These are phyloP conservation scores for Philaethria dido DNA, from an alignment of 2,888 invertebrate genomes.

Conservation along the genomic window DNA sequence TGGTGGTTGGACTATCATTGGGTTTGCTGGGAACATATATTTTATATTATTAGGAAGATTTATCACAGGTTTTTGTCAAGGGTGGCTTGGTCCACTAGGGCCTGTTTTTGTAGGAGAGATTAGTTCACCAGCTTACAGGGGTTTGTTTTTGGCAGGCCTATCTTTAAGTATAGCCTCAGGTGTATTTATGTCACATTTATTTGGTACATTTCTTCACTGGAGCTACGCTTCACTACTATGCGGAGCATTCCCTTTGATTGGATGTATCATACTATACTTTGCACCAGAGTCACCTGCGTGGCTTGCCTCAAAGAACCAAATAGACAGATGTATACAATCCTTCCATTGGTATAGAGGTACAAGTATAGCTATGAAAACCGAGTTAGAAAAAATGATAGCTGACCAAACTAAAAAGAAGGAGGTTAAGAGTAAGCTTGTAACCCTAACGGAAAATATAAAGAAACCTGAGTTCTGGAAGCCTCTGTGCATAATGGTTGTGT, in stretches of 20 bases:
- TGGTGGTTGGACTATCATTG: constrained; percentile 84
- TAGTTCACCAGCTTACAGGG: constrained; percentile 84
- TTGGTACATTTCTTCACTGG: constrained; percentile 87
- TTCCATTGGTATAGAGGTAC: constrained; percentile 86
- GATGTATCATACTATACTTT: constrained; percentile 79
- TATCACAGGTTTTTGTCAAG: constrained; percentile 83
- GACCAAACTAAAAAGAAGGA: constrained; percentile 66
- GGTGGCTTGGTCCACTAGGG: constrained; percentile 82
- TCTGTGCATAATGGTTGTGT: constrained; percentile 83
- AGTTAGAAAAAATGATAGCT: constrained; percentile 77
- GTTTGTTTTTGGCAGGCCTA: constrained; percentile 85
- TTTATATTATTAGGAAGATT: constrained; percentile 82
- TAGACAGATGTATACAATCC: constrained; percentile 83
- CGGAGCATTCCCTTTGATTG: constrained; percentile 78
- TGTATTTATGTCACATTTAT: constrained; percentile 85
- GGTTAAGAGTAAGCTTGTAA: constrained; percentile 61
- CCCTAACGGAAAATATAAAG: constrained; percentile 67
- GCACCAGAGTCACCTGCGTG: constrained; percentile 89
- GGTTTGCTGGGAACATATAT: constrained; percentile 73
- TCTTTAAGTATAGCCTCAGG: constrained; percentile 86
- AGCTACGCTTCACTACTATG: constrained; percentile 82
- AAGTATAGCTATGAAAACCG: constrained; percentile 70
- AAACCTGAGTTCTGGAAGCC: constrained; percentile 85
- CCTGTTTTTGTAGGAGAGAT: constrained; percentile 85
- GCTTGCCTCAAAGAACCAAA: constrained; percentile 85